These are phyloP conservation scores for Salvator merianae DNA, from an alignment of 2,113 vertebrate species.

Conservation along the genomic window DNA sequence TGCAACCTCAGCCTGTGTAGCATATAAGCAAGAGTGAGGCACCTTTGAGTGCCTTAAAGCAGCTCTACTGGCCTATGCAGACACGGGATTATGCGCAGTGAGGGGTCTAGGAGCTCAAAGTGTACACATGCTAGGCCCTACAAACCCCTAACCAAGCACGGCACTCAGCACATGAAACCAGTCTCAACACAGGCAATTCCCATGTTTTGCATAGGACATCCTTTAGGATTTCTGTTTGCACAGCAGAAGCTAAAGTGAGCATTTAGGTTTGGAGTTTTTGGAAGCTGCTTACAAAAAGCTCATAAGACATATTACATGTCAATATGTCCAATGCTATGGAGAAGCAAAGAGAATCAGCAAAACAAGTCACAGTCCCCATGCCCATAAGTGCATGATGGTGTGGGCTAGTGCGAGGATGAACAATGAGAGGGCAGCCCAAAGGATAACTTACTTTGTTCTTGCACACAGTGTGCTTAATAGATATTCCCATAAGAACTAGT, in stretches of 20 bases:
- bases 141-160: neutral
- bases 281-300: conserved; percentile 39
- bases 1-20: neutral
- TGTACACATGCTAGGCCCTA: neutral
- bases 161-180: neutral
- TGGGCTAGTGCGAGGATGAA: conserved; percentile 23
- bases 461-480: neutral
- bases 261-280: conserved; percentile 19
- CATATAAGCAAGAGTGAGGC: neutral
- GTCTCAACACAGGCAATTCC: neutral
- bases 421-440: conserved; percentile 12
- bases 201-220: conserved; percentile 16
- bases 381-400: conserved; percentile 46
- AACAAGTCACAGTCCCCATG: conserved; percentile 53
- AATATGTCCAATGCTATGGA: conserved; percentile 56
- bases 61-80: neutral
- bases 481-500: conserved; percentile 17
- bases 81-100: neutral
- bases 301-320: conserved; percentile 37
- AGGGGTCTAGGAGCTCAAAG: neutral
- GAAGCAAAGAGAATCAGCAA: conserved; percentile 60
- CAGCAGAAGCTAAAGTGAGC: neutral
- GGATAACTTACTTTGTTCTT: conserved; percentile 20
- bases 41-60: neutral
- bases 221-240: neutral